Conservation (phyloP, 2,888 invertebrate genomes). For the Xanthorhoe designata region DNA sequence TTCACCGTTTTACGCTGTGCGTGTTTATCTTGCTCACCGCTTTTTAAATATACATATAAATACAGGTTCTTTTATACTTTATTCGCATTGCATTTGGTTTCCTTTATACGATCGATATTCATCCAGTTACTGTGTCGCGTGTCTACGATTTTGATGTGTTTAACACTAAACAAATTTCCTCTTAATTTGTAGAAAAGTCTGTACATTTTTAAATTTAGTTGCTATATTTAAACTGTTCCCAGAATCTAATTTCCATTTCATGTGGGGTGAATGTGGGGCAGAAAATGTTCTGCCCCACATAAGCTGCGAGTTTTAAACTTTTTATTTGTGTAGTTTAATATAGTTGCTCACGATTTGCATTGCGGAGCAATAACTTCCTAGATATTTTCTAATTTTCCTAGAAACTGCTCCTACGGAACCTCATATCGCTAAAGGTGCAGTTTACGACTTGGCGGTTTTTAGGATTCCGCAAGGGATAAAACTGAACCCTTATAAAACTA, state of each 20-base stretch:
- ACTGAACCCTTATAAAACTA: not conserved
- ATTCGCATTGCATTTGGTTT: too few species aligned
- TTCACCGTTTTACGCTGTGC: not conserved
- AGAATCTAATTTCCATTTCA: not conserved
- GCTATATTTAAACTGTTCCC: not conserved
- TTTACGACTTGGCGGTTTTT: not conserved
- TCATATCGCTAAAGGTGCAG: not conserved
- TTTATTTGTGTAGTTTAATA: conserved; percentile 19
- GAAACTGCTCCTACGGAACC: conserved; percentile 1
- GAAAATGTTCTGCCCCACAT: not conserved
- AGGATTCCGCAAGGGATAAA: not conserved
- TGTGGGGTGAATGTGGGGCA: too few species aligned
- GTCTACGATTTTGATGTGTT: too few species aligned
- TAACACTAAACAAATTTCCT: too few species aligned
- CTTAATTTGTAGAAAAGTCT: too few species aligned
- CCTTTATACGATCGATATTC: too few species aligned
- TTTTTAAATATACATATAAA: not conserved
- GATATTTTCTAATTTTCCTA: conserved; percentile 10
- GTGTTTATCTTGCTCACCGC: not conserved
- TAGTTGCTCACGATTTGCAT: conserved; percentile 11
- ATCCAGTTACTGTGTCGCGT: too few species aligned
- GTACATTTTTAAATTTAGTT: too few species aligned
- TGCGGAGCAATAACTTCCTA: conserved; percentile 22
- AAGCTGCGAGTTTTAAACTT: conserved; percentile 1
- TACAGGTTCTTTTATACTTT: too few species aligned